Base-by-base conservation (phyloP, 2,888 invertebrate species). In the Penaeus monodon region DNA sequence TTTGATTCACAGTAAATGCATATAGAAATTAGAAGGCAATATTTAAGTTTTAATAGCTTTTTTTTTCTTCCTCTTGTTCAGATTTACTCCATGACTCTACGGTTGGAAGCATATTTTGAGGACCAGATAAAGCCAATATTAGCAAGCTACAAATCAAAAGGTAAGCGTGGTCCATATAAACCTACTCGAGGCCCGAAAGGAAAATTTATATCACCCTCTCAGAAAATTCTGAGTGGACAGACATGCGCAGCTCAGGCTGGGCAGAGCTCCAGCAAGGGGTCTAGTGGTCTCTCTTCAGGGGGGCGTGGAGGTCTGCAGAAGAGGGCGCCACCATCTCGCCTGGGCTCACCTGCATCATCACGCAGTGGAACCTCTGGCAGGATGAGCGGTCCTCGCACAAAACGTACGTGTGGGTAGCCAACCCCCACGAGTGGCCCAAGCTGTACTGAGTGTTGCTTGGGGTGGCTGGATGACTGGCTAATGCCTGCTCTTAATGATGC, bases 31-130 rank as follows among this genome's bases (percentile, higher is more conserved):
- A 2, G 27, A 44, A 38, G 12, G 33, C 33, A 29, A 24, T 29
- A 77, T 22, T 29, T 27, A n/a, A 2, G 14, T 4, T 76, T 76
- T 1, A 24, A 10, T 64, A 12, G 12, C 8, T 17, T 63, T 64
- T 80, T 65, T 10, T 33, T 44, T 22, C 7, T 82, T n/a, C 29
- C 33, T 68, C 10, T 57, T 33, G 80, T 80, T 38, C 89, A 90
- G 90, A 89, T 90, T 65, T 90, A 88, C 70, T 86, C 89, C 33
- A 90, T 90, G 90, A 90, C 90, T 8, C 84, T 90, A 20, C 89
- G 90, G 27, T 74, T 90, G 82, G 89, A 89, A 76, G 89, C 89
- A 24, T 90, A 86, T 77, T 90, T 90, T 85, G 90, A 90, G 84
- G 89, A 89, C 79, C 89, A 89, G 78, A 89, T 90, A 82, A 86